phyloP scores from a whole-genome alignment of 2,888 invertebrate species.

The Eucriotettix oculatus region DNA sequence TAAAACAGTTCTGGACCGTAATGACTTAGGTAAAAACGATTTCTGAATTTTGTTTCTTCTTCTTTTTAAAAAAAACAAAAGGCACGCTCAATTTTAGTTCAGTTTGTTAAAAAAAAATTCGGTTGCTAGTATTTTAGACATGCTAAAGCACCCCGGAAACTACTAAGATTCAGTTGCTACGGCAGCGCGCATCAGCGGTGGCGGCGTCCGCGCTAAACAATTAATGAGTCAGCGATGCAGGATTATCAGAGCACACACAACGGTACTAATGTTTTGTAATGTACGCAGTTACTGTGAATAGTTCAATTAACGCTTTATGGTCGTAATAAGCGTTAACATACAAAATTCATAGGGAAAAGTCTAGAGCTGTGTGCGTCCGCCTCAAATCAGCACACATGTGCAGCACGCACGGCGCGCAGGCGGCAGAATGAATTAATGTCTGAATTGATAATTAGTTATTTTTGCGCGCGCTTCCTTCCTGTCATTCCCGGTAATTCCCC shows the following conservation, averaged over 20 bases:
- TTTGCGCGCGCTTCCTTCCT: background rate
- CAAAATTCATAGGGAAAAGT: background rate
- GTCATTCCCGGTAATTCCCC: background rate
- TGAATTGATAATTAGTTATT: constrained; percentile 2
- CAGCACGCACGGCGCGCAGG: background rate
- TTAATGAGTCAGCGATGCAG: background rate
- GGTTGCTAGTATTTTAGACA: too few relatives aligned
- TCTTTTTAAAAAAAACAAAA: too few relatives aligned
- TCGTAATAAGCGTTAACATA: background rate
- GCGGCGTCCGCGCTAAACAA: background rate
- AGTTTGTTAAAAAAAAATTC: too few relatives aligned
- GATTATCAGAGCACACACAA: background rate
- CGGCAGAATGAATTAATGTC: background rate
- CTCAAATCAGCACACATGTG: background rate
- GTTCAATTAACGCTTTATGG: background rate
- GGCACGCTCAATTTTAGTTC: too few relatives aligned
- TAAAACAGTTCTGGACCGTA: too few relatives aligned
- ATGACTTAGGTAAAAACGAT: too few relatives aligned
- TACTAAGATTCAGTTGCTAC: too few relatives aligned
- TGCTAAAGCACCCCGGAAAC: too few relatives aligned
- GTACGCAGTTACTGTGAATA: background rate
- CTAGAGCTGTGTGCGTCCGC: background rate
- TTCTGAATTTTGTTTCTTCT: too few relatives aligned
- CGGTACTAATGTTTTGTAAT: background rate
- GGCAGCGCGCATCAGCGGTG: too few relatives aligned